Evolutionary conservation across 2,113 vertebrate genomes (phyloP).

Genomic region (Pterophyllum scalare): DNA sequence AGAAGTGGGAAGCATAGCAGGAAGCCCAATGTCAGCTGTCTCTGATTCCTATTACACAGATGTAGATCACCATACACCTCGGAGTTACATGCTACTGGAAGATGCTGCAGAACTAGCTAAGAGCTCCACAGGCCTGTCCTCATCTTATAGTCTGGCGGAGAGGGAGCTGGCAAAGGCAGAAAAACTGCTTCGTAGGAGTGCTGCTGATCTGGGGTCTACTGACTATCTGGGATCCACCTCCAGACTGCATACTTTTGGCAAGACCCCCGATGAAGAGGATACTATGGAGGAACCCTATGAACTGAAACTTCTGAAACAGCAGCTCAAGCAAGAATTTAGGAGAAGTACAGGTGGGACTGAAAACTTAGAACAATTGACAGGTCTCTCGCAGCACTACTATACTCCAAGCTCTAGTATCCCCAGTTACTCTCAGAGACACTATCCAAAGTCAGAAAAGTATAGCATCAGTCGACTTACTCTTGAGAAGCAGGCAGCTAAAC

Average conservation of each 20-base stretch:
- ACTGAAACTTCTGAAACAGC: slow-evolving; percentile 95
- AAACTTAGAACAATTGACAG: slow-evolving; percentile 90
- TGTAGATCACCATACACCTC: slow-evolving; percentile 90
- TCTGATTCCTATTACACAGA: slow-evolving; percentile 97
- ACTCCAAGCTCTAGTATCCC: slow-evolving; percentile 81
- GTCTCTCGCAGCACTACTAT: slow-evolving; percentile 93
- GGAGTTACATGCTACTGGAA: slow-evolving; percentile 94
- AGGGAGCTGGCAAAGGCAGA: slow-evolving; percentile 95
- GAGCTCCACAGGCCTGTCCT: slow-evolving; percentile 85
- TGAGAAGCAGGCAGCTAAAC: slow-evolving; percentile 98
- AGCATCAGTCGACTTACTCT: slow-evolving; percentile 97
- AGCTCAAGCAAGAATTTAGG: slow-evolving; percentile 98
- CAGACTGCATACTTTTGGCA: slow-evolving; percentile 91
- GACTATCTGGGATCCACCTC: slow-evolving; percentile 93
- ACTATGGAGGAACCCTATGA: slow-evolving; percentile 98
- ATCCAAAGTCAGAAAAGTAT: slow-evolving; percentile 96
- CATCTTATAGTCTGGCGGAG: slow-evolving; percentile 92
- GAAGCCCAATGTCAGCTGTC: slow-evolving; percentile 93
- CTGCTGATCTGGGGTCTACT: slow-evolving; percentile 87
- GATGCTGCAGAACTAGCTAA: slow-evolving; percentile 96
- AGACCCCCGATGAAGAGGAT: slow-evolving; percentile 95
- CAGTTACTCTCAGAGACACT: slow-evolving; percentile 88
- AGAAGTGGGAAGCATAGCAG: slow-evolving; percentile 89
- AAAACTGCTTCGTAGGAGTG: slow-evolving; percentile 86
- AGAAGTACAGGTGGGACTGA: slow-evolving; percentile 92